These are phyloP conservation scores for Chrysina gloriosa DNA, from an alignment of 2,888 invertebrate genomes.

Conservation along the genomic window DNA sequence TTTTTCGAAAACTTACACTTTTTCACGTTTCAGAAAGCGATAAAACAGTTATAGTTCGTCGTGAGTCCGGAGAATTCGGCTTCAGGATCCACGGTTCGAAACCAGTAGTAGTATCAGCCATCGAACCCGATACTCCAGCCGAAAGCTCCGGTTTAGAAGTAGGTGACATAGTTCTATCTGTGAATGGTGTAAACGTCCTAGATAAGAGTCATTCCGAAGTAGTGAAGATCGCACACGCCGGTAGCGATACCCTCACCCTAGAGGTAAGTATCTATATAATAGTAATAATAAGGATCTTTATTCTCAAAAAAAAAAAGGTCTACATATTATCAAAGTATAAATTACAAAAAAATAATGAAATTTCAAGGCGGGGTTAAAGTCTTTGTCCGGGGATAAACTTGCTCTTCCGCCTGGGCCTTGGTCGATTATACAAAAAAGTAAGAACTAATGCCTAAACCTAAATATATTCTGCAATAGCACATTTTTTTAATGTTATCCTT, in stretches of 20 bases:
- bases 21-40: conserved; percentile 79
- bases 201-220: conserved; percentile 95
- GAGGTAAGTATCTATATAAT: conserved; percentile 71
- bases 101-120: conserved; percentile 96
- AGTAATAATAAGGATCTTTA: too few relatives aligned
- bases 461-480: too few relatives aligned
- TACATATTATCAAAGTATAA: too few relatives aligned
- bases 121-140: conserved; percentile 94
- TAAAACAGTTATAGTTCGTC: conserved; percentile 85
- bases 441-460: too few relatives aligned
- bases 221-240: conserved; percentile 90
- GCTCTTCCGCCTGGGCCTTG: too few relatives aligned
- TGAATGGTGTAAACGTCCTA: conserved; percentile 90
- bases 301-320: too few relatives aligned
- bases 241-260: conserved; percentile 85
- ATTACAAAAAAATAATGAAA: too few relatives aligned
- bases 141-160: conserved; percentile 92
- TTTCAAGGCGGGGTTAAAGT: too few relatives aligned
- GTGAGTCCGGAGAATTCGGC: conserved; percentile 91
- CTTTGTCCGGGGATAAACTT: too few relatives aligned
- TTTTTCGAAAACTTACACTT: too few relatives aligned
- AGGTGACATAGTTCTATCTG: conserved; percentile 92
- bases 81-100: conserved; percentile 95
- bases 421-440: too few relatives aligned
- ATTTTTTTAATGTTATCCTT: too few relatives aligned